These are phyloP conservation scores for Scrobipalpa atriplicella DNA, from an alignment of 2,888 invertebrate species.

Conservation along the genomic window DNA sequence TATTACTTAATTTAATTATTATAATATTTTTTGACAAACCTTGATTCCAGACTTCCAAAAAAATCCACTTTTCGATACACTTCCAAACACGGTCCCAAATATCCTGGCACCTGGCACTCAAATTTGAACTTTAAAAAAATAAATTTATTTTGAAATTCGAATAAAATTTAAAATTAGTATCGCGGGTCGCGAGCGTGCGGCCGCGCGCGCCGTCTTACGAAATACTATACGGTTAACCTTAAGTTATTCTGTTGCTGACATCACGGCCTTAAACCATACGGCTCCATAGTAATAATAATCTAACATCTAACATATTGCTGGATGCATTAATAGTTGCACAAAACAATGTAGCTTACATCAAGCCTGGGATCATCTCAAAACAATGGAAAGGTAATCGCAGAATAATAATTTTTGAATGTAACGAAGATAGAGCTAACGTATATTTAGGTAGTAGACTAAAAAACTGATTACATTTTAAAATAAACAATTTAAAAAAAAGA, in stretches of 20 bases:
- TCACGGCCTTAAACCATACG: conserved; percentile 14
- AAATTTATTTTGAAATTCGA: background rate
- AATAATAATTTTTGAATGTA: too few species aligned
- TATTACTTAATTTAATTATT: background rate
- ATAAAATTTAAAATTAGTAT: background rate
- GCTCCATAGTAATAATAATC: conserved; percentile 16
- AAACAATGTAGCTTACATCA: background rate
- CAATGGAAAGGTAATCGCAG: too few species aligned
- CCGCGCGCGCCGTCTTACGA: conserved; percentile 16
- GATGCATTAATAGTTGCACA: background rate
- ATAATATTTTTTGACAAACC: background rate
- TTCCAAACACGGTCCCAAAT: background rate
- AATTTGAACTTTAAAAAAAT: background rate
- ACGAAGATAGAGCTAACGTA: too few species aligned
- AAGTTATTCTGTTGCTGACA: background rate
- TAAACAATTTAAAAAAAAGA: too few species aligned
- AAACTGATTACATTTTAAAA: too few species aligned
- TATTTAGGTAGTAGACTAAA: too few species aligned
- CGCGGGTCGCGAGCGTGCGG: background rate
- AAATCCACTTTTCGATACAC: background rate
- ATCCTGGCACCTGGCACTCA: conserved; percentile 11
- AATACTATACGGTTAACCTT: conserved; percentile 13
- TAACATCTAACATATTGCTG: background rate
- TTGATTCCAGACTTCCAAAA: background rate
- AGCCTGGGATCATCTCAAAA: too few species aligned